These are phyloP conservation scores for Noturus placidus DNA, from an alignment of 2,113 vertebrate genomes.

Conservation along the genomic window DNA sequence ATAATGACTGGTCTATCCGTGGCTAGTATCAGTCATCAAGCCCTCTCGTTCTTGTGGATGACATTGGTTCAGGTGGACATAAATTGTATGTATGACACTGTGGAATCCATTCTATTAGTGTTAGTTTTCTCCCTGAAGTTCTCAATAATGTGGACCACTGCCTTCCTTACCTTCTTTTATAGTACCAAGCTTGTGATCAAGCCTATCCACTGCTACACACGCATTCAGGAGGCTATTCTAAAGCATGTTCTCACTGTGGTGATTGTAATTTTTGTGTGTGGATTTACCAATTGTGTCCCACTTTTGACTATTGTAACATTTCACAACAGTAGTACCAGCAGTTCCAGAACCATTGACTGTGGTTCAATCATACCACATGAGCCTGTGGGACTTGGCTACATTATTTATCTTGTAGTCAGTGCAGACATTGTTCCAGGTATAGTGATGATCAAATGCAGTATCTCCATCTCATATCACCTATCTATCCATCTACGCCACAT, in stretches of 20 bases:
- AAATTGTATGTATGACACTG: conserved; percentile 46
- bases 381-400: conserved; percentile 43
- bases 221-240: conserved; percentile 65
- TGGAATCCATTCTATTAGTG: conserved; percentile 59
- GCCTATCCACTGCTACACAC: conserved; percentile 67
- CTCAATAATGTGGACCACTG: conserved; percentile 70
- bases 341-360: conserved; percentile 50
- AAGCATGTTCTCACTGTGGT: conserved; percentile 62
- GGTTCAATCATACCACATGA: conserved; percentile 56
- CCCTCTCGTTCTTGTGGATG: conserved; percentile 69
- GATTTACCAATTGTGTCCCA: conserved; percentile 63
- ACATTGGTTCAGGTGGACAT: conserved; percentile 65
- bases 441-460: conserved; percentile 72
- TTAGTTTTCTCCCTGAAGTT: conserved; percentile 67
- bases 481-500: conserved; percentile 70
- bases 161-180: conserved; percentile 75
- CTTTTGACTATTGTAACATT: conserved; percentile 54
- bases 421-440: conserved; percentile 68
- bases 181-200: conserved; percentile 73
- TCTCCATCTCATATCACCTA: conserved; percentile 72
- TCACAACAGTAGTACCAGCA: conserved; percentile 53
- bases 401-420: conserved; percentile 61
- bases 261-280: conserved; percentile 60
- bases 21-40: conserved; percentile 60
- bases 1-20: conserved; percentile 66